Base-by-base conservation (phyloP, 1,140 invertebrate species). In the Luehdorfia chinensis region DNA sequence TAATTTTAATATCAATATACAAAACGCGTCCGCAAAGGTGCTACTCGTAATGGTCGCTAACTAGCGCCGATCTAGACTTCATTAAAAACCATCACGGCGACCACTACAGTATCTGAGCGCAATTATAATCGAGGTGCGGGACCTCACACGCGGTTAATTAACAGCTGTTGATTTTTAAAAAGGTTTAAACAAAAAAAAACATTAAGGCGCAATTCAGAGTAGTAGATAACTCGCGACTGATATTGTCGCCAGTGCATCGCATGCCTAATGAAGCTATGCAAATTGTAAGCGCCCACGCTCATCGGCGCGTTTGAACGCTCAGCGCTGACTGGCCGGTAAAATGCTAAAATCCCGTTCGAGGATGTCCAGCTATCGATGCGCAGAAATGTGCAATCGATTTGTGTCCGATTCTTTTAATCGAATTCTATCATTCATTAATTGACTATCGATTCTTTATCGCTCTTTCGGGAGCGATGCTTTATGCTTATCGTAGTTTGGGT, bases 131-230 rank as follows among this genome's bases (percentile, higher is more conserved):
- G 63, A 63, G 62, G 65, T 60, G 65, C 53, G 39, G 58, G 68
- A 72, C 68, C 68, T 63, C 68, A 72, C 68, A 63, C 68, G 56
- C 32, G 53, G 43, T 66, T 72, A 72, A 72, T 72, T 72, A 68
- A 67, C 55, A 56, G 44, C 46, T 55, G 52, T 44, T 43, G 47
- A 56, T 62, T 53, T 51, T 53, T 51, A 56, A 56, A 32, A 47
- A 46, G 18, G 27, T 19, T 33, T 30, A 47, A 47, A 48, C 47
- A n/a, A 16, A 14, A 46, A 37, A 55, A 58, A 48, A 47, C 48
- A 36, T n/a, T 47, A 58, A 52, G 45, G 47, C 48, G 39, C 47
- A 47, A 50, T 53, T 50, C 49, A 52, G 53, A 45, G 47, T 33
- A 43, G 52, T 25, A 21, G 37, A 31, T 50, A 59, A 48, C 51